These are phyloP conservation scores for Hyles lineata DNA, from an alignment of 2,888 invertebrate genomes.

Conservation along the genomic window DNA sequence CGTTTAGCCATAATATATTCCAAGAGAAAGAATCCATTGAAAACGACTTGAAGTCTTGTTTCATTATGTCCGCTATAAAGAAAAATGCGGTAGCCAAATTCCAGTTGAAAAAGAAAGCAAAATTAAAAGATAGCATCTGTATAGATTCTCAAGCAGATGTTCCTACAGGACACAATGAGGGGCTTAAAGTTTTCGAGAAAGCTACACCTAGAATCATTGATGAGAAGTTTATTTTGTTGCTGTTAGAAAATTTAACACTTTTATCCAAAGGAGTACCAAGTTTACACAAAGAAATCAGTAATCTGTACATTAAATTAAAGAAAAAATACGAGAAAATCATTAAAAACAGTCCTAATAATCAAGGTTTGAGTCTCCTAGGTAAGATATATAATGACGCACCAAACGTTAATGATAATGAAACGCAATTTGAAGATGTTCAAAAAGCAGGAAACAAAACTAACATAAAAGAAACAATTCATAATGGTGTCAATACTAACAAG, in stretches of 20 bases:
- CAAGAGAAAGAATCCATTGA: conserved; percentile 37
- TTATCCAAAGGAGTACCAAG: conserved; percentile 63
- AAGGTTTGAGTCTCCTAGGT: conserved; percentile 64
- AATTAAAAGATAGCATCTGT: conserved; percentile 41
- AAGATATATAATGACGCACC: conserved; percentile 62
- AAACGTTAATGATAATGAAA: conserved; percentile 42
- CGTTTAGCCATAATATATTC: conserved; percentile 43
- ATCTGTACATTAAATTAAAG: conserved; percentile 58
- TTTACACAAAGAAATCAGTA: conserved; percentile 66
- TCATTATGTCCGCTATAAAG: conserved; percentile 58
- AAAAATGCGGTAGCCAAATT: conserved; percentile 48
- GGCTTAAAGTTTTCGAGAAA: conserved; percentile 54
- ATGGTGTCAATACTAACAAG: not conserved
- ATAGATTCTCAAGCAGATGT: conserved; percentile 35
- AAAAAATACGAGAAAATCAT: conserved; percentile 61
- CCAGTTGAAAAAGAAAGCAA: conserved; percentile 47
- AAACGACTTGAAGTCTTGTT: conserved; percentile 57
- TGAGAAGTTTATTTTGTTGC: conserved; percentile 67
- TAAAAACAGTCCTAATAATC: conserved; percentile 48
- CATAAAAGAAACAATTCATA: conserved; percentile 3
- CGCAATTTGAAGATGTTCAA: not conserved
- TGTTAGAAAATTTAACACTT: conserved; percentile 66
- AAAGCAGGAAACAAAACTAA: not conserved
- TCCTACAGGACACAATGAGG: conserved; percentile 40
- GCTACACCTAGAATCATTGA: conserved; percentile 61